phyloP scores from a whole-genome alignment of 2,888 invertebrate species.

The Nasonia oneida region DNA sequence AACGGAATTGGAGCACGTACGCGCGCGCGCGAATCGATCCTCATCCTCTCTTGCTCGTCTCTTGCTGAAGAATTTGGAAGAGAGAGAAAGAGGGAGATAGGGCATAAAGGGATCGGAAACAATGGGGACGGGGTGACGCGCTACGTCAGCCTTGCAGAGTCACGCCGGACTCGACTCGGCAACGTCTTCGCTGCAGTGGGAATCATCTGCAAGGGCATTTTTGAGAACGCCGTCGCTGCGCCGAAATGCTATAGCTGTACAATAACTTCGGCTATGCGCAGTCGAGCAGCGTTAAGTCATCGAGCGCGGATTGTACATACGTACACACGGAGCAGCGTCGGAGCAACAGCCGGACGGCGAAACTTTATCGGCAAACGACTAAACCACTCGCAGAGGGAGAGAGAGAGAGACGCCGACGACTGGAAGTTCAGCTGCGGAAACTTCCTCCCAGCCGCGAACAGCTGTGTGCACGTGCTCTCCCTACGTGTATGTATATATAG shows the following conservation, averaged over 20 bases:
- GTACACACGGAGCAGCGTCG: background rate
- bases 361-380: background rate
- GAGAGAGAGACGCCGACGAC: background rate
- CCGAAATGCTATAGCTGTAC: too few relatives aligned
- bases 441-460: background rate
- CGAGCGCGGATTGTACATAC: background rate
- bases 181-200: too few relatives aligned
- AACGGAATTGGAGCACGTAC: constrained; percentile 26
- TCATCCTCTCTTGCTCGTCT: background rate
- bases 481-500: too few relatives aligned
- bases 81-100: background rate
- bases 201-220: too few relatives aligned
- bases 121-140: background rate
- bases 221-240: too few relatives aligned
- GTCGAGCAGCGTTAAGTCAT: too few relatives aligned
- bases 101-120: constrained; percentile 1
- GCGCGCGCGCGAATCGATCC: constrained; percentile 30
- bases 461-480: constrained; percentile 13
- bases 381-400: background rate
- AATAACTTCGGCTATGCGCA: too few relatives aligned
- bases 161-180: too few relatives aligned
- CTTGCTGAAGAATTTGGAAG: background rate
- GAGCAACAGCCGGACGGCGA: constrained; percentile 14
- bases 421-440: background rate
- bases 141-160: background rate